Conservation (phyloP, 2,888 invertebrate species). For the Alcis repandata region DNA sequence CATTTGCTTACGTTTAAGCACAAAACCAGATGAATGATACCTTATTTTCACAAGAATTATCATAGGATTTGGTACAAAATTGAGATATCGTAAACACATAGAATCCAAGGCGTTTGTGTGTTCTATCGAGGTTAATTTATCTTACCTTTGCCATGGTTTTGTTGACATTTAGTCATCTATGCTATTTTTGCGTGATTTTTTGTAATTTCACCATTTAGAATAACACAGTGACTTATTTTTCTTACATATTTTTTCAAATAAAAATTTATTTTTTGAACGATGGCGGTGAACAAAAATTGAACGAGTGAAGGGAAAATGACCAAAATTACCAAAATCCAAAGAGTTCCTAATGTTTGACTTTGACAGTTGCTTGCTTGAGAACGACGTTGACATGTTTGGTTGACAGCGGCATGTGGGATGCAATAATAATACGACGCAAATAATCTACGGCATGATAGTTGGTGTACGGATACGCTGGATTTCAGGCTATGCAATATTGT, state of each 20-base stretch:
- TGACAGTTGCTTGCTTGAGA: too few species aligned
- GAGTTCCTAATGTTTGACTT: neutral
- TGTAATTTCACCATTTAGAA: neutral
- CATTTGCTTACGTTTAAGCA: neutral
- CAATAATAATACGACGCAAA: too few species aligned
- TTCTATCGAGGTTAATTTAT: neutral
- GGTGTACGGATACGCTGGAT: too few species aligned
- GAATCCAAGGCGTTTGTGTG: conserved; percentile 19
- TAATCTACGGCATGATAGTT: too few species aligned
- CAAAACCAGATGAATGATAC: neutral
- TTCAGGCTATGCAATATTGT: too few species aligned
- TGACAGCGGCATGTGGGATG: too few species aligned
- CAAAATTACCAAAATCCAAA: neutral
- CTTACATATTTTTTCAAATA: too few species aligned
- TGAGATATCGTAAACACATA: neutral
- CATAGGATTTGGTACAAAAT: neutral
- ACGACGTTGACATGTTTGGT: too few species aligned
- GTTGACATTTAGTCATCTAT: neutral
- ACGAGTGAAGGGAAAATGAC: conserved; percentile 20
- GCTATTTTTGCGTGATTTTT: neutral
- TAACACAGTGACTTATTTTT: too few species aligned
- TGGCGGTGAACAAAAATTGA: conserved; percentile 32
- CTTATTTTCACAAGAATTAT: neutral
- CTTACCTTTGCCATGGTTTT: conserved; percentile 28
- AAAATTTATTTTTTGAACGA: conserved; percentile 17